Percentiles rank a stretch among this genome's conserved stretches.
Evolutionary conservation across 1,140 invertebrate genomes (phyloP).

Genomic region (Psix sp.): DNA sequence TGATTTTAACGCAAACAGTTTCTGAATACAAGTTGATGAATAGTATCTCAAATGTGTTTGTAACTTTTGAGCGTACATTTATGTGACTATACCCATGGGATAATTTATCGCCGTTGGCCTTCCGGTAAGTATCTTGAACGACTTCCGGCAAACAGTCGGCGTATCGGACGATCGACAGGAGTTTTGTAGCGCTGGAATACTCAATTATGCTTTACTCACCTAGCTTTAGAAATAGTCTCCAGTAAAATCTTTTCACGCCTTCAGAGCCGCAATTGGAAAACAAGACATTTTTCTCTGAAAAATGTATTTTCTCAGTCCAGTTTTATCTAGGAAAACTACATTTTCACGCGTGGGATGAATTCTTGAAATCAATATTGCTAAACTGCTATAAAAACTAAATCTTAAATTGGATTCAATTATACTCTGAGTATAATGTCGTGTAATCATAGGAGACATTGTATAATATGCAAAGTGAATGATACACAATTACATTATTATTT

Average conservation of each 20-base stretch:
- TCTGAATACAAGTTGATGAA: constrained; percentile 18
- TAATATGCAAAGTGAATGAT: constrained; percentile 48
- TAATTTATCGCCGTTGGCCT: constrained; percentile 71
- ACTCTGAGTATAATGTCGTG: constrained; percentile 7
- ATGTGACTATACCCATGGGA: constrained; percentile 51
- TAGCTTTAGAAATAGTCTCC: constrained; percentile 44
- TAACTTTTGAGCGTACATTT: constrained; percentile 51
- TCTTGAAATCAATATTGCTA: too few species aligned
- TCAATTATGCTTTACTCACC: constrained; percentile 69
- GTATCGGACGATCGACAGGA: constrained; percentile 74
- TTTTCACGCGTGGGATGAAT: too few species aligned
- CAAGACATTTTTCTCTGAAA: too few species aligned
- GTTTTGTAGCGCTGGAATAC: constrained; percentile 72
- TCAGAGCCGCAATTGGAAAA: constrained; percentile 8
- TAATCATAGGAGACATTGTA: constrained; percentile 46
- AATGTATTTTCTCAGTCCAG: too few species aligned
- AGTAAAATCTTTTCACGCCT: constrained; percentile 27
- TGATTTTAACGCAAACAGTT: neutral
- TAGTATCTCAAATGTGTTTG: constrained; percentile 28
- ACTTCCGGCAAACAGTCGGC: constrained; percentile 70
- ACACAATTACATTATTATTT: constrained; percentile 55
- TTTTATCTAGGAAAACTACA: too few species aligned
- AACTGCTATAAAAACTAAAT: neutral
- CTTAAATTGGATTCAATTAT: constrained; percentile 15
- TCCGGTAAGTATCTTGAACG: constrained; percentile 72